Evolutionary conservation across 2,888 invertebrate species (phyloP), one percentile per base, ranked within the genome.

Genomic region (Philaethria dido): DNA sequence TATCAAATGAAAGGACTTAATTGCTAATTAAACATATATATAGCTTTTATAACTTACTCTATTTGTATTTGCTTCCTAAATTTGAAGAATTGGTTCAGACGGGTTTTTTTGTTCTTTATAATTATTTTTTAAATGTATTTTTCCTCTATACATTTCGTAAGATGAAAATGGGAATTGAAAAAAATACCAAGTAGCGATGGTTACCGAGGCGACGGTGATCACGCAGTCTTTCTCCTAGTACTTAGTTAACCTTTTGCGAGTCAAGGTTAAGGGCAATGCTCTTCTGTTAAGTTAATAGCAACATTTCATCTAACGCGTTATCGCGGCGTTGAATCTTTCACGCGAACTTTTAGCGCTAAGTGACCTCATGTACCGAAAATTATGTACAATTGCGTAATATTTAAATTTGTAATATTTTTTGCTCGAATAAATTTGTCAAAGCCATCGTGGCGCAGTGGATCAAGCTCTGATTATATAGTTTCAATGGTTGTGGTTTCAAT

Each of bases 241-340:
- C 29, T 13, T 62, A 64, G 36, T 54, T 33, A 33, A 11, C 44
- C 18, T 20, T 62, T 69, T 71, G 72, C 67, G 73, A 64, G 73
- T 73, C 84, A 85, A 86, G 86, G 87, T 87, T 82, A 85, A 81
- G 84, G 84, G 78, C 80, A 71, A 76, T 79, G 83, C 76, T 77
- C 83, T 74, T 75, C 73, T 64, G 20, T 25, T 18, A 57, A 63
- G 61, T 65, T 64, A 48, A 62, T 52, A 55, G 63, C 52, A 33
- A 36, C 67, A 36, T 65, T 64, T 54, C 61, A 66, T 42, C 68
- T 54, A 65, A 55, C 29, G 22, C 11, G 22, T 48, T 69, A 69
- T 66, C 69, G 18, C 36, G 22, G 60, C 42, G 25, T 18, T 9
- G 22, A 29, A 69, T 66, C 69, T 59, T 47, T 50, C 69, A 69